These are phyloP conservation scores for Dicaeum eximium DNA, from an alignment of 2,113 vertebrate species.

Conservation along the genomic window DNA sequence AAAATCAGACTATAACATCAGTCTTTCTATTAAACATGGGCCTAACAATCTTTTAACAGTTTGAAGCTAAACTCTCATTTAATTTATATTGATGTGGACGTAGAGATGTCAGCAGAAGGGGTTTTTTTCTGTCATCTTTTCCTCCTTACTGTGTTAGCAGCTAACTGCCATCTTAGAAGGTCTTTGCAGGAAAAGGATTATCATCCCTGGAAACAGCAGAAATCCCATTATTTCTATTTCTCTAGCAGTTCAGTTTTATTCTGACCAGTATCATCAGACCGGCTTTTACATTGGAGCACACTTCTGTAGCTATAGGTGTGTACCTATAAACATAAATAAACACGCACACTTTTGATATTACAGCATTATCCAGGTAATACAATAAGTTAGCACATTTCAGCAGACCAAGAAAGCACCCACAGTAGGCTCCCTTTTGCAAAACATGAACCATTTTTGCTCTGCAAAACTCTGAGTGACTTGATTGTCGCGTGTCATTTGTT, in stretches of 20 bases:
- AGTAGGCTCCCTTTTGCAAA: not conserved
- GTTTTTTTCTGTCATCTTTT: not conserved
- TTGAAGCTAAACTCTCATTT: not conserved
- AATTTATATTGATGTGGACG: not conserved
- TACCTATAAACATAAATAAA: not conserved
- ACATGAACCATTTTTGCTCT: not conserved
- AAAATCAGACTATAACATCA: not conserved
- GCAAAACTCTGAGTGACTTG: not conserved
- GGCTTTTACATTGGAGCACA: not conserved
- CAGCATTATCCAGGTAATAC: not conserved
- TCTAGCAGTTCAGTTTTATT: not conserved
- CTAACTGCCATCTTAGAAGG: not conserved
- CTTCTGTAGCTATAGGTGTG: not conserved
- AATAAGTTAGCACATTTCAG: not conserved
- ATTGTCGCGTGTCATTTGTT: rapidly evolving
- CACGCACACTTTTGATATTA: rapidly evolving
- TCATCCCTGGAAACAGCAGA: not conserved
- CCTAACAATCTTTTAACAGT: not conserved
- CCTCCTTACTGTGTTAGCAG: not conserved
- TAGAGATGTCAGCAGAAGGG: not conserved
- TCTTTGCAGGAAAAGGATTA: not conserved
- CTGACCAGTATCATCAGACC: not conserved
- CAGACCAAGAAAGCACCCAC: not conserved
- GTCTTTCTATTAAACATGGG: not conserved
- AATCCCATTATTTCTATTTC: not conserved